These are phyloP conservation scores for Rhyacophila brunnea DNA, from an alignment of 1,140 invertebrate species.

Conservation along the genomic window DNA sequence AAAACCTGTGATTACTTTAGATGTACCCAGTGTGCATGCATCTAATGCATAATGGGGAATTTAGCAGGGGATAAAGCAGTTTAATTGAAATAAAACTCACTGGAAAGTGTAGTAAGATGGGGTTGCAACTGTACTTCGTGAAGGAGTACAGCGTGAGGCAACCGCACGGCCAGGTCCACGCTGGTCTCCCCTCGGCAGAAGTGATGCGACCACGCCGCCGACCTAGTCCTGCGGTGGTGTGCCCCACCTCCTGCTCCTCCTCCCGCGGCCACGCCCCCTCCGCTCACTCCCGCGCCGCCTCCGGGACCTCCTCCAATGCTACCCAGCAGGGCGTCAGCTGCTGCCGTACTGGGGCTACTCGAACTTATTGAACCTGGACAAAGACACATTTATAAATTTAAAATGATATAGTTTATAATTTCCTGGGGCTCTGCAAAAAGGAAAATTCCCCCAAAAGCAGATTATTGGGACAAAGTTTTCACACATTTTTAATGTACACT, in stretches of 20 bases:
- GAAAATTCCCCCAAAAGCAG: too few species aligned
- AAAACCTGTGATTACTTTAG: too few species aligned
- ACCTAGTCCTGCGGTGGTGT: conserved; percentile 77
- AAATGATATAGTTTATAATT: too few species aligned
- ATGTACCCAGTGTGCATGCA: too few species aligned
- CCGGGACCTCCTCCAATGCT: conserved; percentile 49
- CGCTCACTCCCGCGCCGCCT: conserved; percentile 59
- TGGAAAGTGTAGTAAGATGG: conserved; percentile 78
- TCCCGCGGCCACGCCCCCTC: conserved; percentile 40
- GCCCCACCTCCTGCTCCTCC: conserved; percentile 67
- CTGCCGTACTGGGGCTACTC: conserved; percentile 80
- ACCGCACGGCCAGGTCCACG: conserved; percentile 80
- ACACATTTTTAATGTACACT: too few species aligned
- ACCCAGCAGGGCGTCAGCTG: conserved; percentile 78
- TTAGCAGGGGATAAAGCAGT: too few species aligned
- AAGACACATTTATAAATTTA: too few species aligned
- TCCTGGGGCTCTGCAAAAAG: too few species aligned
- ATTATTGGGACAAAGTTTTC: too few species aligned
- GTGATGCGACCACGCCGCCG: conserved; percentile 89
- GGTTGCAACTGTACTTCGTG: conserved; percentile 87
- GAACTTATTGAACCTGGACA: conserved; percentile 70
- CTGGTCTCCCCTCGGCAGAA: conserved; percentile 89
- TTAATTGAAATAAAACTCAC: conserved; percentile 49
- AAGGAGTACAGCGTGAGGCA: conserved; percentile 87
- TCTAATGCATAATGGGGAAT: too few species aligned